These are phyloP conservation scores for Tragulus kanchil DNA, from an alignment of 2,113 vertebrate species.

Conservation along the genomic window DNA sequence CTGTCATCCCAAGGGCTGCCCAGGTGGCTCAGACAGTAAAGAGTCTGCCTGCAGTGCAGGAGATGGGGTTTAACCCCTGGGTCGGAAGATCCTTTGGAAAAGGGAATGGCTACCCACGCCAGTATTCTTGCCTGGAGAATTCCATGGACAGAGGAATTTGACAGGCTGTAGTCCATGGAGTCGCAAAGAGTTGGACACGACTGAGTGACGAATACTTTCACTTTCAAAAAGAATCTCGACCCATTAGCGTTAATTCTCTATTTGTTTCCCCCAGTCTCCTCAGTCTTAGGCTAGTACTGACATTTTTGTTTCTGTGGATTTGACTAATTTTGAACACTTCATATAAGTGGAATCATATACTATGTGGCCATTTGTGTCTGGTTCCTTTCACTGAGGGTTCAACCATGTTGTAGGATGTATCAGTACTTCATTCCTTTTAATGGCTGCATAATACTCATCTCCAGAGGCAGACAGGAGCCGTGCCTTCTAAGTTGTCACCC, in stretches of 20 bases:
- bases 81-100: background rate
- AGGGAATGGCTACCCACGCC: background rate
- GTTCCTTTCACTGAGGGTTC: background rate
- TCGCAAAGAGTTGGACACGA: background rate
- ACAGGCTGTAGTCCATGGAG: background rate
- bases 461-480: background rate
- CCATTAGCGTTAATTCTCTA: background rate
- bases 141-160: background rate
- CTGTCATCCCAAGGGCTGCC: background rate
- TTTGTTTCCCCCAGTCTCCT: background rate
- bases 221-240: background rate
- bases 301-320: background rate
- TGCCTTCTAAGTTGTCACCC: background rate
- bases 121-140: background rate
- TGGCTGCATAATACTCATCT: background rate
- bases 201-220: background rate
- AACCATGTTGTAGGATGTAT: background rate
- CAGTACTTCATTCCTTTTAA: background rate
- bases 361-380: background rate
- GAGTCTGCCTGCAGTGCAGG: background rate
- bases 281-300: background rate
- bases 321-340: background rate
- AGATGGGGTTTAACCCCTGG: background rate
- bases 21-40: background rate
- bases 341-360: no score